Evolutionary conservation across 2,888 invertebrate genomes (phyloP), one percentile per base, ranked within the genome.

Genomic region (Pseudolycoriella hygida): DNA sequence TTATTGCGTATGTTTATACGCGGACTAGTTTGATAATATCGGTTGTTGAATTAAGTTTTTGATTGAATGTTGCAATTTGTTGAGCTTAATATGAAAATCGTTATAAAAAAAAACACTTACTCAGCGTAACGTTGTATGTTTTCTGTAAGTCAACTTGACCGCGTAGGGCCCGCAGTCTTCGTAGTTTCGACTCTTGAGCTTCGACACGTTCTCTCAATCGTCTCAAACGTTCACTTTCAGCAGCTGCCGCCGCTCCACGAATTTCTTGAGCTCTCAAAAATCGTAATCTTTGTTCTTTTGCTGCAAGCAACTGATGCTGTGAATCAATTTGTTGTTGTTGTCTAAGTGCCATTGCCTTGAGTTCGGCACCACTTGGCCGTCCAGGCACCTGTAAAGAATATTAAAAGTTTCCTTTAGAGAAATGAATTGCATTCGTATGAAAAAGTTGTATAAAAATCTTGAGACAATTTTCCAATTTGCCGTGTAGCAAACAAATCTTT

Each of bases 321-420:
- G 86, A 82, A 73, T 93, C 92, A 64, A 94, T 92, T 76, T 94
- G 92, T 70, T 90, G 86, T 73, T 94, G 93, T 74, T 96, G 96
- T 61, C 92, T 77, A 67, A 88, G 77, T 66, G 94, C 94, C 90
- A 94, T 93, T 67, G 90, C 90, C 75, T 92, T 90, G 73, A 94
- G 82, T 77, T 94, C 93, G 67, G 83, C 80, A 74, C 92, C 76
- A 67, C 85, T 85, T 76, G 86, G 76, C 81, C 85, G 85, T 77
- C 84, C 84, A 75, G 84, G 83, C 83, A 85, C 79, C 85, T 86
- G 72, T 53, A 76, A 51, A 40, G 20, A 32, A 17, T 44, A 44
- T n/a, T n/a, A n/a, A n/a, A n/a, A n/a, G n/a, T n/a, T n/a, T n/a
- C n/a, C n/a, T n/a, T n/a, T n/a, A 39, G 17, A 25, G n/a, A 45